These are phyloP conservation scores for Xerus inauris DNA, from an alignment of 2,113 vertebrate species.

Conservation along the genomic window DNA sequence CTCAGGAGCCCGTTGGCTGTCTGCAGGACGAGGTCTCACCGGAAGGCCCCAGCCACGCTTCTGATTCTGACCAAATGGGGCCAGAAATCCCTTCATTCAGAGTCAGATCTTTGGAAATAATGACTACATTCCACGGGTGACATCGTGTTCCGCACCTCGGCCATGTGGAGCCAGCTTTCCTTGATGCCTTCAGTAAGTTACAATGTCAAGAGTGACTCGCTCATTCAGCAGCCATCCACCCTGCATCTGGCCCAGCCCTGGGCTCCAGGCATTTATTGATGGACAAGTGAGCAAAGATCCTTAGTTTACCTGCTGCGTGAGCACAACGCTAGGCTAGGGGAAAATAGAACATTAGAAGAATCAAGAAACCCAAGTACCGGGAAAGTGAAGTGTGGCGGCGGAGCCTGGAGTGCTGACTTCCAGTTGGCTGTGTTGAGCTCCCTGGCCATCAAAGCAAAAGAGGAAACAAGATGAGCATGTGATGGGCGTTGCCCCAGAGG, in stretches of 20 bases:
- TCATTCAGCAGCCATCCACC: not conserved
- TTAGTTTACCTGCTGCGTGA: accelerated
- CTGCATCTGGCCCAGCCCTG: too few species aligned
- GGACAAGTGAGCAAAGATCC: not conserved
- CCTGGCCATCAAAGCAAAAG: not conserved
- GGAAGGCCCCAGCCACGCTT: not conserved
- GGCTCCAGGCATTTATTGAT: not conserved
- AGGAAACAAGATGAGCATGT: not conserved
- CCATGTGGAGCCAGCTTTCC: not conserved
- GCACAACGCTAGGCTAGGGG: accelerated
- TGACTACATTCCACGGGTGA: accelerated
- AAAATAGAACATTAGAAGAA: accelerated
- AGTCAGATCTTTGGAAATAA: not conserved
- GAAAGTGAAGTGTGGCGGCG: accelerated
- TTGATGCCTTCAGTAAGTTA: accelerated
- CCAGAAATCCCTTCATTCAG: too few species aligned
- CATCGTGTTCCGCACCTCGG: accelerated
- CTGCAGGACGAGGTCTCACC: not conserved
- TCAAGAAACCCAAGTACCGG: not conserved
- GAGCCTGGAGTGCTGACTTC: not conserved
- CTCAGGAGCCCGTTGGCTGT: not conserved
- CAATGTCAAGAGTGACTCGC: too few species aligned
- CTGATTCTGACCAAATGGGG: not conserved
- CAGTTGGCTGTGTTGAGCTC: not conserved
- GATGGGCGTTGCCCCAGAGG: accelerated